Evolutionary conservation across 2,113 vertebrate species (phyloP).

Genomic region (Chrysemys picta): DNA sequence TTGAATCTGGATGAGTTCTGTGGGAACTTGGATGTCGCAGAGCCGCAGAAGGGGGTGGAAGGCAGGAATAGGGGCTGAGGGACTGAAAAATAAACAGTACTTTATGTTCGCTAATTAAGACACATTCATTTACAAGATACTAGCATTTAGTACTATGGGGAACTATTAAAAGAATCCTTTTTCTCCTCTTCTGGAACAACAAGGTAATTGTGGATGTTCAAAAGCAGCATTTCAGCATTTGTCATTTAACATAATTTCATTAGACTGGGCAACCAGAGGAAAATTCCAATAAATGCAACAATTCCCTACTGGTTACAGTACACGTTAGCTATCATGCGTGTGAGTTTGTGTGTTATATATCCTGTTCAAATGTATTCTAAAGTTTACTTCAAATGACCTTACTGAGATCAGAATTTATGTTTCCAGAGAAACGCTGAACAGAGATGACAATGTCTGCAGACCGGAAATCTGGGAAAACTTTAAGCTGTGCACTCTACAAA

Average conservation of each 20-base stretch:
- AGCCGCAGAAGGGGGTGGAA: slow-evolving; percentile 49
- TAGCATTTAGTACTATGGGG: not conserved
- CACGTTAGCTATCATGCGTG: not conserved
- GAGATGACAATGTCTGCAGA: not conserved
- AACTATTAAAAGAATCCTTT: too few species aligned
- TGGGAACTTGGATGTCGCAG: slow-evolving; percentile 51
- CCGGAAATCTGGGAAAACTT: not conserved
- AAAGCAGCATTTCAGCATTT: not conserved
- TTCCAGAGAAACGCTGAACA: not conserved
- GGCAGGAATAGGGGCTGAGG: slow-evolving; percentile 77
- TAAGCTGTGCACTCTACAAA: not conserved
- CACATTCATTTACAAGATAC: not conserved
- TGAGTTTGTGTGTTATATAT: not conserved
- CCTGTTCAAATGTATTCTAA: not conserved
- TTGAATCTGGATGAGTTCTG: slow-evolving; percentile 74
- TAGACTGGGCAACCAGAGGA: not conserved
- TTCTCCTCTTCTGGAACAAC: too few species aligned
- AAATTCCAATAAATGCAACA: slow-evolving; percentile 1
- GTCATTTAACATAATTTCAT: not conserved
- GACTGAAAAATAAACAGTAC: slow-evolving; percentile 73
- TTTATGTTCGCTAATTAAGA: not conserved
- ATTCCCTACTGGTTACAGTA: not conserved
- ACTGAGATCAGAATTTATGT: not conserved
- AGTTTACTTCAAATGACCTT: not conserved
- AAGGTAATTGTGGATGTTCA: not conserved